Evolutionary conservation across 1,140 invertebrate species (phyloP).

Genomic region (Trichonephila inaurata): DNA sequence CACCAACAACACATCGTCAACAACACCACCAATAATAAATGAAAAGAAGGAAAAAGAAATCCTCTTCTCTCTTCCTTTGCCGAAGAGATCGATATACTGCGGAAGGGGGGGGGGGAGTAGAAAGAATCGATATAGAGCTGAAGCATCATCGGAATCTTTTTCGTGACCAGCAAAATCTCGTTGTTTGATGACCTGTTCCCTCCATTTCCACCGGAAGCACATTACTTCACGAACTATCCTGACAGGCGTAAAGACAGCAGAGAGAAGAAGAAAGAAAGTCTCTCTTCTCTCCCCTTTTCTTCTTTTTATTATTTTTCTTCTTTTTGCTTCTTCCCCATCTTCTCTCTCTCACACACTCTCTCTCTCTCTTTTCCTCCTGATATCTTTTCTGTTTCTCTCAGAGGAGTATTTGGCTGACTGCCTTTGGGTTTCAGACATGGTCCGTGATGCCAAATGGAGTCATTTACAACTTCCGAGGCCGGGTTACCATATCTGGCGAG

Average conservation of each 20-base stretch:
- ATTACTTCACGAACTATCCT: slow-evolving; percentile 76
- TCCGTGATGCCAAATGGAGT: slow-evolving; percentile 76
- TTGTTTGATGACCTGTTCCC: slow-evolving; percentile 76
- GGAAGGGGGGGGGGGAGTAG: neutral
- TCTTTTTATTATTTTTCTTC: neutral
- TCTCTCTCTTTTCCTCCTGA: neutral
- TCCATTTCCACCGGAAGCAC: slow-evolving; percentile 76
- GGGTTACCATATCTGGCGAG: slow-evolving; percentile 42
- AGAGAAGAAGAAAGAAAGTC: neutral
- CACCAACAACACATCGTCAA: slow-evolving; percentile 5
- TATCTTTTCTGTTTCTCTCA: slow-evolving; percentile 56
- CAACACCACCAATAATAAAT: slow-evolving; percentile 47
- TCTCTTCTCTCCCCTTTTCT: slow-evolving; percentile 20
- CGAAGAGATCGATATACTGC: slow-evolving; percentile 35
- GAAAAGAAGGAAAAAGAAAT: neutral
- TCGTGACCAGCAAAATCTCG: slow-evolving; percentile 75
- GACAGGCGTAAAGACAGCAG: slow-evolving; percentile 74
- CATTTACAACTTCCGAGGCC: slow-evolving; percentile 76
- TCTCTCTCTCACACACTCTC: neutral
- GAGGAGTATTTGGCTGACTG: slow-evolving; percentile 75
- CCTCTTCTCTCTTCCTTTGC: neutral
- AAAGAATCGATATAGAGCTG: slow-evolving; percentile 72
- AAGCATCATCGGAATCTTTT: slow-evolving; percentile 76
- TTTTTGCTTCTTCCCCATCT: neutral
- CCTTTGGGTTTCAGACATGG: slow-evolving; percentile 75